A percentile compares a stretch with the other conserved stretches of the same genome.
Conservation (phyloP, 2,888 invertebrate species). For the Formica aserva region DNA sequence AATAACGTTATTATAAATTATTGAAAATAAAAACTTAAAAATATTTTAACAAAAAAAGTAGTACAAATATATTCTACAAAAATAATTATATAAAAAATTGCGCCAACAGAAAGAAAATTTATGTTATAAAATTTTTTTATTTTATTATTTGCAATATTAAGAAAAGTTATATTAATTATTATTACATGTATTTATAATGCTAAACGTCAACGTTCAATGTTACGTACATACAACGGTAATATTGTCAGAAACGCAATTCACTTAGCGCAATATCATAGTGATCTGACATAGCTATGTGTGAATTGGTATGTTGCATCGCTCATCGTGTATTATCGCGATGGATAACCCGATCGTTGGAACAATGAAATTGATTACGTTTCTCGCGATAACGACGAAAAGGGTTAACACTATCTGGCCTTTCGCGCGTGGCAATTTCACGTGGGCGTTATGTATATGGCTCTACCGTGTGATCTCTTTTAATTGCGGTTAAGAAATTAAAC, state of each 20-base stretch:
- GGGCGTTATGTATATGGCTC: not conserved
- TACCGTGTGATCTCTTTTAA: slow-evolving; percentile 10
- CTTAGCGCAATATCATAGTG: not conserved
- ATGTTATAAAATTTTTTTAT: no score
- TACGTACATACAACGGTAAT: not conserved
- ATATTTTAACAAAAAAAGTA: no score
- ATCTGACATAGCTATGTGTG: slow-evolving; percentile 4
- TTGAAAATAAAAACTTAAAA: no score
- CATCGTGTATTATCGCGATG: slow-evolving; percentile 6
- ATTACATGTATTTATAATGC: not conserved
- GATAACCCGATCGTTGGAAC: slow-evolving; percentile 13
- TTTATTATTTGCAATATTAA: no score
- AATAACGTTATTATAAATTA: no score
- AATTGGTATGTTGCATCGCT: slow-evolving; percentile 4
- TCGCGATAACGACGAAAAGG: slow-evolving; percentile 7
- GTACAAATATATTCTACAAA: no score
- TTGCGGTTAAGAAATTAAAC: slow-evolving; percentile 32
- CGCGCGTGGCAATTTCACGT: slow-evolving; percentile 1
- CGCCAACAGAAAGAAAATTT: no score
- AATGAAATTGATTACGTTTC: slow-evolving; percentile 33
- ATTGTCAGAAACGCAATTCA: not conserved
- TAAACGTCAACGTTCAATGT: not conserved
- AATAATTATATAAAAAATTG: no score
- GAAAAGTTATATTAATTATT: no score
- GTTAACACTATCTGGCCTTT: slow-evolving; percentile 40